Evolutionary conservation across 2,113 vertebrate genomes (phyloP), one percentile per base, ranked within the genome.

Genomic region (Menidia beryllina): DNA sequence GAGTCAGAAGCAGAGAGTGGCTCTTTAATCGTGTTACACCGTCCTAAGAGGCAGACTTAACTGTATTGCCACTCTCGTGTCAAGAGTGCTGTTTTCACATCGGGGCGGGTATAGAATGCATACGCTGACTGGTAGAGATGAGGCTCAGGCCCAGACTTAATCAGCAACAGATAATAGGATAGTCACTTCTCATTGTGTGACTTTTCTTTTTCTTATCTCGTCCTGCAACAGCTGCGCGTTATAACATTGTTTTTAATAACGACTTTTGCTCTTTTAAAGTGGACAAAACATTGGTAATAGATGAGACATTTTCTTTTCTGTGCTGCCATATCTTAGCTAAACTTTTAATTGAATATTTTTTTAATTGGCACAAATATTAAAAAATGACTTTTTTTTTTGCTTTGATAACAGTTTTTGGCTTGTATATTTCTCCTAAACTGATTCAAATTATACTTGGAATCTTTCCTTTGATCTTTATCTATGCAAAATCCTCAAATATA

Each of bases 1-100:
- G 43, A 49, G 63, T 24, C 13, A 41, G 72, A 66, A 47, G 72
- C 5, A 6, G 49, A 78, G 81, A 64, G 19, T 6, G 50, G 58
- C 52, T 26, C 70, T 84, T 80, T 88, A 82, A 81, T 88, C 53
- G 17, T 3, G 55, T 90, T 83, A 74, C 71, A 63, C 41, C 70
- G 70, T 83, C 70, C 77, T 48, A 58, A 77, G 81, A 58, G 69
- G 61, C 49, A 57, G 65, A 56, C 71, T 45, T 85, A 71, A 85
- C 75, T 86, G 78, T 47, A 69, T 87, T 85, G 78, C 7, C 56
- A 39, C 60, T 30, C 69, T 39, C 75, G 69, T 83, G 63, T 75
- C 65, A 72, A 63, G 57, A 73, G 69, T 30, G 67, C 63, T 60
- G 75, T 63, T 64, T 66, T 82, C 67, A 76, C 74, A 26, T 38